These are phyloP conservation scores for Sylvia atricapilla DNA, from an alignment of 2,113 vertebrate species.

Conservation along the genomic window DNA sequence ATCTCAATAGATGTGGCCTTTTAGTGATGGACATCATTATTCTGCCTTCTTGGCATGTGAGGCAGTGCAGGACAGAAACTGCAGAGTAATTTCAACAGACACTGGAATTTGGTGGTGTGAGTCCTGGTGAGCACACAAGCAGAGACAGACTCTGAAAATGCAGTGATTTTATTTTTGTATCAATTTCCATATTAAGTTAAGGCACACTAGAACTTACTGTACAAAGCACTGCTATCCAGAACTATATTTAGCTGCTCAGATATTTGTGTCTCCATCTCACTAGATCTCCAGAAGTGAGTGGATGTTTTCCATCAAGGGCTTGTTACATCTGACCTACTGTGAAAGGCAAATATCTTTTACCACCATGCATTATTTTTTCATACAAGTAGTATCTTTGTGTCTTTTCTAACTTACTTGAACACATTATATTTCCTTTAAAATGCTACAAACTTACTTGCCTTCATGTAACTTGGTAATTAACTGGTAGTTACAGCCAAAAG, in stretches of 20 bases:
- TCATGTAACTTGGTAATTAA: neutral
- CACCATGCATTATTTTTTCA: neutral
- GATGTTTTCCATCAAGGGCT: neutral
- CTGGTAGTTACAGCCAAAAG: neutral
- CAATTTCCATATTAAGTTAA: constrained; percentile 34
- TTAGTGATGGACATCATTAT: constrained; percentile 1
- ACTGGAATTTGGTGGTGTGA: neutral
- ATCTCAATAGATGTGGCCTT: neutral
- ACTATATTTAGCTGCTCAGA: constrained; percentile 10
- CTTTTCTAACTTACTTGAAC: neutral
- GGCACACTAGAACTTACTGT: neutral
- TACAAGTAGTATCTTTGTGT: neutral
- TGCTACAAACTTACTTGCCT: neutral
- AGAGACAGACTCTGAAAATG: constrained; percentile 7
- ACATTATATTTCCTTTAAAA: neutral
- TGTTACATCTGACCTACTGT: neutral
- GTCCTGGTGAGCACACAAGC: neutral
- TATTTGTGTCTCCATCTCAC: constrained; percentile 14
- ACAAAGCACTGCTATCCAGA: neutral
- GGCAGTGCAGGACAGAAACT: neutral
- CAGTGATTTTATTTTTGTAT: neutral
- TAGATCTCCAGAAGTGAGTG: neutral
- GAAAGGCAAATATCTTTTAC: neutral
- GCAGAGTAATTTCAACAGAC: neutral
- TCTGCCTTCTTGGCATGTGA: neutral